Conservation (phyloP, 2,888 invertebrate species). For the Drosophila borealis region DNA sequence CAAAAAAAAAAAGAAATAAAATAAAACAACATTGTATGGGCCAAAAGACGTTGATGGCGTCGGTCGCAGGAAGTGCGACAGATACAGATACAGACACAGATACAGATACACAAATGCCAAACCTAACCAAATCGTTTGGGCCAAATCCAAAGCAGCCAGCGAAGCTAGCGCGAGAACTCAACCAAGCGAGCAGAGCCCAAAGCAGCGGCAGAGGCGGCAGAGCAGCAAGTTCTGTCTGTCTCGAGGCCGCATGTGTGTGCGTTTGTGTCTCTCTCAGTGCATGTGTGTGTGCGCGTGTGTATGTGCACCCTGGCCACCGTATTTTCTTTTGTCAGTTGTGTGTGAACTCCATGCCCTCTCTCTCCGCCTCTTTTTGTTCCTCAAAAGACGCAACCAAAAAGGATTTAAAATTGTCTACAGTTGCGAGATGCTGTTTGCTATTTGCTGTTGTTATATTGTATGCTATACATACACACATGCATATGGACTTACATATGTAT, state of each 20-base stretch:
- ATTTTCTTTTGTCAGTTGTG: conserved; percentile 72
- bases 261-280: conserved; percentile 26
- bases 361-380: not conserved
- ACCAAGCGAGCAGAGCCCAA: conserved; percentile 61
- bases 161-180: conserved; percentile 66
- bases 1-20: conserved; percentile 27
- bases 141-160: conserved; percentile 58
- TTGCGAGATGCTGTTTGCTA: conserved; percentile 46
- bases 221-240: conserved; percentile 49
- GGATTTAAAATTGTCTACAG: conserved; percentile 48
- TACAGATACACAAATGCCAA: conserved; percentile 55
- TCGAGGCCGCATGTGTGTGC: conserved; percentile 31
- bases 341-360: conserved; percentile 60
- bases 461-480: conserved; percentile 2
- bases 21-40: conserved; percentile 23
- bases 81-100: conserved; percentile 69
- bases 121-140: conserved; percentile 70
- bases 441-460: conserved; percentile 33
- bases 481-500: not conserved
- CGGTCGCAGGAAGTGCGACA: conserved; percentile 71
- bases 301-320: conserved; percentile 54
- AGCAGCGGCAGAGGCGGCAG: conserved; percentile 27
- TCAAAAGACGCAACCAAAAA: conserved; percentile 41
- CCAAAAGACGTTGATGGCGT: conserved; percentile 26
- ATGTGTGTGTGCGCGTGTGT: conserved; percentile 34